Evolutionary conservation across 2,113 vertebrate species (phyloP), one percentile per base, ranked within the genome.

Genomic region (Diglossa brunneiventris): DNA sequence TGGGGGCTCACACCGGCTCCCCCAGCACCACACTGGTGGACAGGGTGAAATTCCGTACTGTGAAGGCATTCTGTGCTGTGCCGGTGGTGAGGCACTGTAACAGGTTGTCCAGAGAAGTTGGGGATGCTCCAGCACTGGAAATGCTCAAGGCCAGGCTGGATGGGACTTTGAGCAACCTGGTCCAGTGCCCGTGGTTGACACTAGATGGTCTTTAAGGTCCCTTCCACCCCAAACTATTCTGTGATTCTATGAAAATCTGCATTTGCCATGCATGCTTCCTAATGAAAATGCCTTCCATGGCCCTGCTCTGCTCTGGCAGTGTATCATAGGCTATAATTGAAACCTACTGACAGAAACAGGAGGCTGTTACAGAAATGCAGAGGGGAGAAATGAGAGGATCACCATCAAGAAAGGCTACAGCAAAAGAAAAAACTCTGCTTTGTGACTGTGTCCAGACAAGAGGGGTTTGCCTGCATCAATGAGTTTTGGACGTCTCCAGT

Each of bases 11-110:
- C 46, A 21, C 8, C 15, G 15, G 5, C 22, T 18, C 6, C 44
- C 42, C 28, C 46, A 12, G 39, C 53, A 15, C 78, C 69, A 4
- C 30, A 7, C 28, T 2, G 52, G 2, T 10, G 52, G 15, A 9
- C 52, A 17, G 39, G 13, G 1, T 35, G n/a, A 35, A 46, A 14
- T 44, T 23, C 3, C 10, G 0, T 12, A 1, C 6, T 31, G 2
- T 5, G 47, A 19, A 22, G 13, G 28, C 35, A 22, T 53, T 47
- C 41, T 13, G 24, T 53, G 55, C 55, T 31, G 5, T 16, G 11
- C 3, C 2, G 13, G 8, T n/a, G 53, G 8, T n/a, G 46, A 67
- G 28, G 28, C 61, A 8, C 33, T 35, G 70, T 15, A 49, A 55
- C 21, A 27, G n/a, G 24, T 42, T 90, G 41, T 8, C 62, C 53